Evolutionary conservation across 2,888 invertebrate genomes (phyloP), one percentile per base, ranked within the genome.

Genomic region (Pterostichus madidus): DNA sequence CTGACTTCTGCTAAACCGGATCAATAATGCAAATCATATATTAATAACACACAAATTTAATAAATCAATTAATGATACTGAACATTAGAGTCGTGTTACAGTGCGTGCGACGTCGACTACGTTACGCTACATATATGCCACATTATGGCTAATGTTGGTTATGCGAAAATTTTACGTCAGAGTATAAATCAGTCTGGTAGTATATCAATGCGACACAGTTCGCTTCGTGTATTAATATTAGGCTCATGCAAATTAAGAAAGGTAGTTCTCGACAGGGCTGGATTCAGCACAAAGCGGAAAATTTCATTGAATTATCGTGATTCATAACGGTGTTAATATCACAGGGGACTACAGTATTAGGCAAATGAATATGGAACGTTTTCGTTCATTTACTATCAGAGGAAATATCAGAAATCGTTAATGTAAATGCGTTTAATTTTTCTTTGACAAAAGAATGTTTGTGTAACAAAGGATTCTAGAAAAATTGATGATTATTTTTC

Each of bases 191-290:
- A 71, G 44, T 15, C 15, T 6, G 68, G 68, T 71, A 44, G 68
- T 71, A 71, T 71, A 71, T 71, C 68, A 71, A 44, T 71, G 44
- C 68, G 15, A 71, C 68, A 44, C 39, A 44, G 17, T 13, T 17
- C 44, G 68, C 44, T 17, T 13, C n/a, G 15, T 17, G 15, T 71
- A 71, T 71, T 71, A 71, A 71, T 71, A 71, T 71, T 71, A 71
- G 39, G 39, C 68, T 71, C 68, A 71, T 71, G 68, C 68, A 71
- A 71, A 71, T 71, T 71, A 44, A 71, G 68, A 71, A 71, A 39
- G 68, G 44, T 44, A 13, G 44, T 71, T 44, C 44, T 10, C 10
- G 17, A 5, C 68, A 71, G 68, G 46, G 11, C 7, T 44, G 46
- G 39, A 44, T 15, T 44, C 46, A 71, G 64, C 64, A n/a, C 35